phyloP scores from a whole-genome alignment of 2,113 vertebrate species.

The Chaetops frenatus region DNA sequence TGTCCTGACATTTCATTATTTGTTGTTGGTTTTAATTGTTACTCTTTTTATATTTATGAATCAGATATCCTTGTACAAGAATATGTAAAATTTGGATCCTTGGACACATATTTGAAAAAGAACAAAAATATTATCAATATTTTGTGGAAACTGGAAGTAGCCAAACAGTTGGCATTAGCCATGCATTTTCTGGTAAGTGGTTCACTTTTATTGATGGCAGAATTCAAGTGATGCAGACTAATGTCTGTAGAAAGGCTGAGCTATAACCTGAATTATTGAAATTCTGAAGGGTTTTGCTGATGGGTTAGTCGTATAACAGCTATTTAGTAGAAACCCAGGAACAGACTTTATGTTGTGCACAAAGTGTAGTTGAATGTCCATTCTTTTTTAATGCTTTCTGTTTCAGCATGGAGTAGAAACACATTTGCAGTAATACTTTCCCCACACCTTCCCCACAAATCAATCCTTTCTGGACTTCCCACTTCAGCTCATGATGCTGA shows the following conservation, averaged over 20 bases:
- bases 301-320: neutral
- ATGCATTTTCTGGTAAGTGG: conserved; percentile 95
- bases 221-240: neutral
- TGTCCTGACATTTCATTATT: neutral
- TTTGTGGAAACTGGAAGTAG: conserved; percentile 96
- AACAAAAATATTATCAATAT: conserved; percentile 89
- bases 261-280: neutral
- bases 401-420: neutral
- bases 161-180: conserved; percentile 93
- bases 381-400: neutral
- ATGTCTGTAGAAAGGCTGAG: neutral
- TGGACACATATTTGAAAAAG: conserved; percentile 93
- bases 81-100: conserved; percentile 90
- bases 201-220: neutral
- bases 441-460: neutral
- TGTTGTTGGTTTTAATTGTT: neutral
- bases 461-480: neutral
- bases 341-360: neutral
- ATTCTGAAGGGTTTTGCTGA: neutral
- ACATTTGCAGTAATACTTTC: neutral
- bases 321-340: neutral
- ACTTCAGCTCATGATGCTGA: neutral
- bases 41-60: conserved; percentile 26
- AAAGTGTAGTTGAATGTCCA: neutral
- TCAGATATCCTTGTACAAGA: conserved; percentile 98